Evolutionary conservation across 2,113 vertebrate species (phyloP), one percentile per base, ranked within the genome.

Genomic region (Sterna hirundo): DNA sequence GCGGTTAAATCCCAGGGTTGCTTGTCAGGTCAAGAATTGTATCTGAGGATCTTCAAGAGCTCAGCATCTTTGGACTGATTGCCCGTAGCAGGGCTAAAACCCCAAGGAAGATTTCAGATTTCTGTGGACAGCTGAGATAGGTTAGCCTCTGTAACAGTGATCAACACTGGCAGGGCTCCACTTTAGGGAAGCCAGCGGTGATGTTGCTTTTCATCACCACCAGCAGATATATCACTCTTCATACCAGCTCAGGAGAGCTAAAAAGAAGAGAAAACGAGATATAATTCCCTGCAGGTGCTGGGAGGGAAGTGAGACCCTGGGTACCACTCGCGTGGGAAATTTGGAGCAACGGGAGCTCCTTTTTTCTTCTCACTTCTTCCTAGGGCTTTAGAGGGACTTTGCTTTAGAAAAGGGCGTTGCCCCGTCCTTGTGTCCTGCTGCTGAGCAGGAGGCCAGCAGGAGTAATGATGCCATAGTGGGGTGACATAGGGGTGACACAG

Each of bases 11-110:
- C 79, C 71, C 93, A 83, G 57, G 47, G 38, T 77, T 88, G 84
- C 77, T 97, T 88, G 92, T 60, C 89, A 93, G 88, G 87, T 96
- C 93, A 96, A 87, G 83, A 96, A 89, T 60, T 82, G 29, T 83
- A 74, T 82, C 94, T 84, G 42, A 62, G 34, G 60, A 65, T 29
- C 71, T 79, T 96, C 11, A 42, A 85, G 62, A 71, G 19, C 75
- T 95, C 90, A 81, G 61, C 60, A 23, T 94, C 90, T 77, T 90
- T 86, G 81, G 25, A 90, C 80, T 93, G 96, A 96, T 80, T 90
- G 70, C 76, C 26, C 7, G 0, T 44, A 95, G 79, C 36, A 46
- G 13, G 44, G 82, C 82, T 79, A 86, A 96, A 94, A 57, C 46
- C 71, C 38, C 11, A 79, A 90, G 86, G 92, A 94, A 82, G 54